Percentiles rank a stretch among this genome's conserved stretches.
These are phyloP conservation scores for Cybosia mesomella DNA, from an alignment of 2,888 invertebrate species.

Conservation along the genomic window DNA sequence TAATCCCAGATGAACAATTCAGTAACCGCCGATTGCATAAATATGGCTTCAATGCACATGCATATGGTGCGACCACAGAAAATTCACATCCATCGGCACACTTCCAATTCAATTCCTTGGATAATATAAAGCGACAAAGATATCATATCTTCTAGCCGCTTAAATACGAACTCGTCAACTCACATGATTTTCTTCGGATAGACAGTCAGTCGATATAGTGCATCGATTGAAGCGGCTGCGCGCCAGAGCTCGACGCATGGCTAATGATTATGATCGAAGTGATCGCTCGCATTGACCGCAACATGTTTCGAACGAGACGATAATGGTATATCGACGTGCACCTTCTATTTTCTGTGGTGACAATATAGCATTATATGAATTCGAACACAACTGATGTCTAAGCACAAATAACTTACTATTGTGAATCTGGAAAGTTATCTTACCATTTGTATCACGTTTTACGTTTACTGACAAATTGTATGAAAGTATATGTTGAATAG, in stretches of 20 bases:
- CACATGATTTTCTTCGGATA: constrained; percentile 52
- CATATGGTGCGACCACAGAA: constrained; percentile 76
- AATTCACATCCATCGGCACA: constrained; percentile 75
- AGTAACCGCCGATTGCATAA: constrained; percentile 79
- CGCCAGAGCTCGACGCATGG: constrained; percentile 63
- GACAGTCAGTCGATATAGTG: constrained; percentile 63
- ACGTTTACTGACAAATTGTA: neutral
- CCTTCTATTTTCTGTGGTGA: constrained; percentile 75
- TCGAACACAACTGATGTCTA: constrained; percentile 52
- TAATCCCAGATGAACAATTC: constrained; percentile 73
- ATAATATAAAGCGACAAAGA: constrained; percentile 77
- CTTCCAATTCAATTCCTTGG: constrained; percentile 74
- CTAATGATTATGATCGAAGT: constrained; percentile 79
- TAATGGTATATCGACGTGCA: constrained; percentile 73
- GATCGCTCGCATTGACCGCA: constrained; percentile 79
- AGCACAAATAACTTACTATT: neutral
- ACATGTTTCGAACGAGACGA: constrained; percentile 82
- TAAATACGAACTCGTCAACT: constrained; percentile 61
- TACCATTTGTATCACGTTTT: neutral
- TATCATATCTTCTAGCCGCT: constrained; percentile 70
- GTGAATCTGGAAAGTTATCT: neutral
- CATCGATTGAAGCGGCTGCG: constrained; percentile 69
- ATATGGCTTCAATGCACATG: constrained; percentile 77
- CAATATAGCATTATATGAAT: constrained; percentile 68
- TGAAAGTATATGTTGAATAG: neutral